Conservation (phyloP, 2,888 invertebrate species). For the Sisyra nigra region DNA sequence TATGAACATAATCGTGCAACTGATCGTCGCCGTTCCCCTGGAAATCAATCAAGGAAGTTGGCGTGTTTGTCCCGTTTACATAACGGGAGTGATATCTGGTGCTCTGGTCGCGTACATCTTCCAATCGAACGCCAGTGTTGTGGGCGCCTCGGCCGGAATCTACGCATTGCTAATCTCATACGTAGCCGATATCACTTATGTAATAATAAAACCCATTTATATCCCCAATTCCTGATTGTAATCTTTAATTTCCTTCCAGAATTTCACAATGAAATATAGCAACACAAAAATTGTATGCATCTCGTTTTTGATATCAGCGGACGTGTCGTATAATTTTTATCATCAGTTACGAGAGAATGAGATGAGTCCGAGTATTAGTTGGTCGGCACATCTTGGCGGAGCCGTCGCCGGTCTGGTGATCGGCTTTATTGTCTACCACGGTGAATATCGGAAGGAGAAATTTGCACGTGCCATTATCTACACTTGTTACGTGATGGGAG, state of each 20-base stretch:
- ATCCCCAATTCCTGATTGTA: too few species aligned
- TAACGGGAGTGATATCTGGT: slow-evolving; percentile 58
- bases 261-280: too few species aligned
- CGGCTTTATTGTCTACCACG: neutral
- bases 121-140: slow-evolving; percentile 52
- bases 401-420: neutral
- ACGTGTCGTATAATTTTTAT: too few species aligned
- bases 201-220: too few species aligned
- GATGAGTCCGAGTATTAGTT: neutral
- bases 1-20: slow-evolving; percentile 58
- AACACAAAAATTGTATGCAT: too few species aligned
- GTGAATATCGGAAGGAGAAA: too few species aligned
- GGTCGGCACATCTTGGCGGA: slow-evolving; percentile 1
- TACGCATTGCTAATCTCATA: slow-evolving; percentile 79
- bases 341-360: too few species aligned
- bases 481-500: too few species aligned
- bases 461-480: too few species aligned
- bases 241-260: too few species aligned
- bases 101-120: slow-evolving; percentile 59
- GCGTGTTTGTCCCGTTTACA: slow-evolving; percentile 53
- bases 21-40: slow-evolving; percentile 34
- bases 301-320: too few species aligned
- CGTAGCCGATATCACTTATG: slow-evolving; percentile 65
- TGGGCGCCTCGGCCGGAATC: slow-evolving; percentile 83
- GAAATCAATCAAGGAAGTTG: slow-evolving; percentile 60